These are phyloP conservation scores for Sciurus carolinensis DNA, from an alignment of 2,797 vertebrate genomes.

Conservation along the genomic window DNA sequence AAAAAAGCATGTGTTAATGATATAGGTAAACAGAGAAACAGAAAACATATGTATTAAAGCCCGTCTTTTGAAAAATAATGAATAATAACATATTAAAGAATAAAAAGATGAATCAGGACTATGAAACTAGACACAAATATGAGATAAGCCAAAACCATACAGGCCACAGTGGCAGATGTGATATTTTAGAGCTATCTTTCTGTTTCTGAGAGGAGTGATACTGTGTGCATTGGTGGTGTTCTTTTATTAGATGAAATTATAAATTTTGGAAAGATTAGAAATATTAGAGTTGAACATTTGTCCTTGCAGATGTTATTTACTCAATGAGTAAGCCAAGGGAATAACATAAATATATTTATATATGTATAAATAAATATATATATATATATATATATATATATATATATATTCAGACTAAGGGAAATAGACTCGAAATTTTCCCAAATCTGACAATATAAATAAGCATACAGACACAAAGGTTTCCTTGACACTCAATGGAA, in stretches of 20 bases:
- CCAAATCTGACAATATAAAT: not conserved
- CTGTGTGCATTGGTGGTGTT: not conserved
- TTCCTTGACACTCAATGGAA: not conserved
- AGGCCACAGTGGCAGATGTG: fast-evolving
- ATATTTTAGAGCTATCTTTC: not conserved
- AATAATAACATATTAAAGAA: not conserved
- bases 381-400: no score
- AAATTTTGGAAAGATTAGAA: not conserved
- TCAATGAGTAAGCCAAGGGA: not conserved
- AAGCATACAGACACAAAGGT: not conserved
- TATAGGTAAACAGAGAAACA: not conserved
- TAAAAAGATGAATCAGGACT: not conserved
- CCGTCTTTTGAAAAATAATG: not conserved
- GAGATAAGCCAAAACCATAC: not conserved
- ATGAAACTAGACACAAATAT: not conserved
- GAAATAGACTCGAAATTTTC: not conserved
- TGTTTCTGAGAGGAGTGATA: not conserved
- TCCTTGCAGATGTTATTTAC: not conserved
- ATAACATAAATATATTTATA: not conserved
- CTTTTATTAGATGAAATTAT: not conserved
- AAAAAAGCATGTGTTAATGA: not conserved
- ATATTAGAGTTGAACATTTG: not conserved
- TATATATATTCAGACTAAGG: not conserved
- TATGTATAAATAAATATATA: no score
- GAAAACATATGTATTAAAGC: not conserved